Conservation (phyloP, 2,113 vertebrate species). For the Ameiurus melas region DNA sequence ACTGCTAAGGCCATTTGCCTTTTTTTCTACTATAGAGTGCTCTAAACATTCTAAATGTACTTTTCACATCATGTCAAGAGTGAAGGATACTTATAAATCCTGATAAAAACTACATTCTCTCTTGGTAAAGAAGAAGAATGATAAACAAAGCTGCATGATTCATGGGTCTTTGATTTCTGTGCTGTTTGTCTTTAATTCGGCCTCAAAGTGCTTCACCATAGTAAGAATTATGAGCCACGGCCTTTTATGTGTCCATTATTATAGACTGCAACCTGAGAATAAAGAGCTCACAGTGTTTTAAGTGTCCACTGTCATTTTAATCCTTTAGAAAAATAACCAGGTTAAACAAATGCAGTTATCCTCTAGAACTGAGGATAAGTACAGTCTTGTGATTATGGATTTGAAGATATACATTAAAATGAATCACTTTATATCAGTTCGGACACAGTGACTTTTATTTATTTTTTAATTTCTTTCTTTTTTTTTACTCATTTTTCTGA, state of each 20-base stretch:
- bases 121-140: slow-evolving; percentile 1
- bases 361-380: neutral
- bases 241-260: neutral
- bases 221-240: neutral
- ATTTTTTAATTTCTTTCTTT: no score
- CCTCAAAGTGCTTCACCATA: neutral
- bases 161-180: neutral
- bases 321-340: neutral
- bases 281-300: neutral
- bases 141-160: neutral
- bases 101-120: neutral
- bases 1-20: neutral
- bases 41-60: neutral
- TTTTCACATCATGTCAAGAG: neutral
- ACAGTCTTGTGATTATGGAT: neutral
- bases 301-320: neutral
- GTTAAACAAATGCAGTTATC: neutral
- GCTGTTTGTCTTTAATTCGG: neutral
- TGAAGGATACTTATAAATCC: neutral
- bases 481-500: neutral
- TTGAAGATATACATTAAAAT: neutral
- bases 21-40: neutral
- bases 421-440: neutral
- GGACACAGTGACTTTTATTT: neutral
- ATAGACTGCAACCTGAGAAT: neutral